A percentile compares a stretch with the other conserved stretches of the same genome.
Conservation (phyloP, 2,113 vertebrate species). For the Acrocephalus kingi region DNA sequence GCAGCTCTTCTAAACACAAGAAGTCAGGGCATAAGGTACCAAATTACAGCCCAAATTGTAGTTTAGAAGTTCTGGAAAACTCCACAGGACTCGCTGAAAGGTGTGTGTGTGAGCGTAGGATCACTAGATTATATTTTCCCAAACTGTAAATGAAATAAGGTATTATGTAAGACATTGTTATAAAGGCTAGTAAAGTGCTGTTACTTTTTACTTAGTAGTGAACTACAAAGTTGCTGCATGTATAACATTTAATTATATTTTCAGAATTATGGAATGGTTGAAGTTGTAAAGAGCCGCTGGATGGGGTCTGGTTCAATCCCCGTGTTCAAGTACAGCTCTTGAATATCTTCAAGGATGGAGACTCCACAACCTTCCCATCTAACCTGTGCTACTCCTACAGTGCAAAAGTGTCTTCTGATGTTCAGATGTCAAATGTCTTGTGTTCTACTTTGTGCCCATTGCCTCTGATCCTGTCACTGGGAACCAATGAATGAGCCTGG, state of each 20-base stretch:
- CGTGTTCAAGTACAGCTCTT: not conserved
- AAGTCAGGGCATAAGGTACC: not conserved
- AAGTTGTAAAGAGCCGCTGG: not conserved
- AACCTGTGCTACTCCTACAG: not conserved
- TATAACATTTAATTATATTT: not conserved
- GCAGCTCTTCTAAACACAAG: not conserved
- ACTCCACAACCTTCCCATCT: not conserved
- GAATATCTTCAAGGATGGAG: not conserved
- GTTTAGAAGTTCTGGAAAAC: not conserved
- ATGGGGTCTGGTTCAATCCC: not conserved
- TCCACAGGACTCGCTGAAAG: not conserved
- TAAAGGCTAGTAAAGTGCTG: not conserved
- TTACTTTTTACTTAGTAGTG: not conserved
- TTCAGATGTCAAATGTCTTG: not conserved
- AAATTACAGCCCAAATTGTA: not conserved
- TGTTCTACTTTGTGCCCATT: not conserved
- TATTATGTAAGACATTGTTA: not conserved
- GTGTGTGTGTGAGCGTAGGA: not conserved
- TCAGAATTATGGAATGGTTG: not conserved
- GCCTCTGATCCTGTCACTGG: not conserved
- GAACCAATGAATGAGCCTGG: not conserved
- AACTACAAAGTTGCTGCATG: not conserved
- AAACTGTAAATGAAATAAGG: not conserved
- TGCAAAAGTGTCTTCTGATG: not conserved
- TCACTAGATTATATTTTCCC: not conserved